Base-by-base conservation (phyloP, 2,797 vertebrate genomes). In the Tenualosa thibaudeaui region DNA sequence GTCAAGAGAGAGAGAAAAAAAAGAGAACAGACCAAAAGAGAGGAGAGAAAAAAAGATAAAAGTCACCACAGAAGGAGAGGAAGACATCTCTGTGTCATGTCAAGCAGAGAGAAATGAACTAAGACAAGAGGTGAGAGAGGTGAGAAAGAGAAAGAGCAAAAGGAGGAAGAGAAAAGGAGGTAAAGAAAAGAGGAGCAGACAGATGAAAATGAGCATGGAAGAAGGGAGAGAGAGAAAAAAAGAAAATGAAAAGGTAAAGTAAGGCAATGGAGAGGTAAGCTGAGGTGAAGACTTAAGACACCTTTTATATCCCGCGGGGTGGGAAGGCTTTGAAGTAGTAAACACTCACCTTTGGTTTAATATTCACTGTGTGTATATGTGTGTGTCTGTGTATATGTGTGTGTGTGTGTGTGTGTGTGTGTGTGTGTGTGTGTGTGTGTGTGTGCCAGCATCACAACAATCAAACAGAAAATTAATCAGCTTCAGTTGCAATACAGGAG, bases 341-440 rank as follows among this genome's bases (percentile, higher is more conserved):
- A 46, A 78, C 15, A 78, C 37, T 46, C 0, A 31, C 5, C 68
- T 78, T 43, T 78, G 40, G 37, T 22, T 43, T 46, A 78, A 40
- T 46, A 60, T 24, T 78, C 5, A 19, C 15, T 46, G 15, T 78
- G 71, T 46, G 71, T 78, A 17, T 43, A 37, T 43, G 68, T 19
- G 68, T 75, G 31, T 43, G 68, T 75, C 37, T 75, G 37, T 75
- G 68, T 75, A 37, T 75, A 3, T 75, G 68, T 75, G 68, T 75
- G 68, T 75, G 68, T 75, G 68, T 75, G 68, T 75, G 68, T 75
- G 68, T 75, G 68, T 75, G 68, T 43, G 37, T 78, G 71, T 78
- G 71, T 78, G 17, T 40, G 68, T 75, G 68, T 75, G 22, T 58
- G 31, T n/a, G 31, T 31, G 31, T 31, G 31, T 31, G 31, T 31